Base-by-base conservation (phyloP, 2,797 vertebrate species). In the Chelmon rostratus region DNA sequence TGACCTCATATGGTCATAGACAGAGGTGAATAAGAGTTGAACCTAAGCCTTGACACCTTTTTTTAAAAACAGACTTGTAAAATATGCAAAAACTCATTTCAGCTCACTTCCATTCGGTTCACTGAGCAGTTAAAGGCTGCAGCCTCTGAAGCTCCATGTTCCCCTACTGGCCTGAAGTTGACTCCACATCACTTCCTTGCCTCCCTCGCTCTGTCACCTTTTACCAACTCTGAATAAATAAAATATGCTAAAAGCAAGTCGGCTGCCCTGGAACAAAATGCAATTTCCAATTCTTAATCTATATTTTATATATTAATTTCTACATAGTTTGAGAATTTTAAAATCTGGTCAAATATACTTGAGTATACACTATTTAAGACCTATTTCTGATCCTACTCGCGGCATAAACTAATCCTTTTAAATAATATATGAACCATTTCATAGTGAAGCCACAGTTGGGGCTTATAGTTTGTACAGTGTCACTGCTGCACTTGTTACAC, bases 221-320 rank as follows among this genome's bases (percentile, higher is more conserved):
- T 76, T 52, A 68, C 53, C 50, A 49, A 66, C 76, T 65, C 58
- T 63, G 63, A 79, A 92, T 89, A 57, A 86, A 89, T 88, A 85
- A 89, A 88, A 85, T 13, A 83, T 76, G 57, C 64, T 74, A 57
- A 84, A 83, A 79, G 84, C 82, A 15, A 68, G 31, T 77, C 63
- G 76, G 28, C 63, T 21, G 21, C 33, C 25, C 54, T 25, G 33
- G 33, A 77, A 72, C 12, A 59, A 42, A 63, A 23, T 7, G 23
- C 46, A 12, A 38, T 53, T 54, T 75, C 58, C 31, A 62, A 62
- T 35, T 68, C 56, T 37, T 58, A 57, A 38, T 40, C 50, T 18
- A 58, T 31, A 52, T 57, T 59, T 59, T 13, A 6, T 44, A 25
- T 8, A 21, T 10, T 28, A 33, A 57, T 46, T 77, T 9, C 42